phyloP scores from a whole-genome alignment of 2,797 vertebrate genomes.

The Pseudopleuronectes americanus region DNA sequence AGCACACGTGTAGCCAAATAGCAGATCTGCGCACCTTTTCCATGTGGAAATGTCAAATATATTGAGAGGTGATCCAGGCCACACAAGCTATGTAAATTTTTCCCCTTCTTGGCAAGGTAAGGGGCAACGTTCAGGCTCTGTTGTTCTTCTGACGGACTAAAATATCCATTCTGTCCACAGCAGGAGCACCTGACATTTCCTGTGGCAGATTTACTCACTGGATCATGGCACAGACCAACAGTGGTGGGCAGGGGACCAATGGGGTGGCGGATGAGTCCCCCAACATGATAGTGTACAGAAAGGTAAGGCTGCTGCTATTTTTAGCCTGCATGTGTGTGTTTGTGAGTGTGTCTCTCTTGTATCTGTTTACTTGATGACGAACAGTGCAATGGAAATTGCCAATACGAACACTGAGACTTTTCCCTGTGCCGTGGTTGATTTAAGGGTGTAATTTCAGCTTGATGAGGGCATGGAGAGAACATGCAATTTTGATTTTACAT shows the following conservation, averaged over 20 bases:
- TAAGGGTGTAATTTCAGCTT: conserved; percentile 35
- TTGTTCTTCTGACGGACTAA: conserved; percentile 49
- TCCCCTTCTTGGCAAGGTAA: conserved; percentile 36
- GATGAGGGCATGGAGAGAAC: conserved; percentile 31
- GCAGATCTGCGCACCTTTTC: conserved; percentile 26
- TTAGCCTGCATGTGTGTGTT: conserved; percentile 44
- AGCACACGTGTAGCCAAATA: conserved; percentile 11
- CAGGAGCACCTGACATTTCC: conserved; percentile 82
- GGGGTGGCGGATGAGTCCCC: conserved; percentile 95
- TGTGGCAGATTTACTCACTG: conserved; percentile 73
- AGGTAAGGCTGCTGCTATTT: conserved; percentile 86
- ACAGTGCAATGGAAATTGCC: conserved; percentile 48
- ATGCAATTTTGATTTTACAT: conserved; percentile 19
- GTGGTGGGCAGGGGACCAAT: conserved; percentile 92
- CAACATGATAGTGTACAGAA: conserved; percentile 98
- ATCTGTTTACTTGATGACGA: conserved; percentile 59
- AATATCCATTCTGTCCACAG: conserved; percentile 65
- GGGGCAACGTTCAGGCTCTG: conserved; percentile 28
- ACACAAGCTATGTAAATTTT: conserved; percentile 43
- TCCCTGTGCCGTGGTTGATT: conserved; percentile 47
- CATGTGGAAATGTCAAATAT: conserved; percentile 52
- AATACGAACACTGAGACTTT: conserved; percentile 48
- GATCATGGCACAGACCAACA: conserved; percentile 98
- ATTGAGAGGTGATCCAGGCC: conserved; percentile 32
- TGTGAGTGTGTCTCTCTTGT: conserved; percentile 31